Evolutionary conservation across 2,113 vertebrate genomes (phyloP), one percentile per base, ranked within the genome.

Genomic region (Chiloscyllium plagiosum): DNA sequence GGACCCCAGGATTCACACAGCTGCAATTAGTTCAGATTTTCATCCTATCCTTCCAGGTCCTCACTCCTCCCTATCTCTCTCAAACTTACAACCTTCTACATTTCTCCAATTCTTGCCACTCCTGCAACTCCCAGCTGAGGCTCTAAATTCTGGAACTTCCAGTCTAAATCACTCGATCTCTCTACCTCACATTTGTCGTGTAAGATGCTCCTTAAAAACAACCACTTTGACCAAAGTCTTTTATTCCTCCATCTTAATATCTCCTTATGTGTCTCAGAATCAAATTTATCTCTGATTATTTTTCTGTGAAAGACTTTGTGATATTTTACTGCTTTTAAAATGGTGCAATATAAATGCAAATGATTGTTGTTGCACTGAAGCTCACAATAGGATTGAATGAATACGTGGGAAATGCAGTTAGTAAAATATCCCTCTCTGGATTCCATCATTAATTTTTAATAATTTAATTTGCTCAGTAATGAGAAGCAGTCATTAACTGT

Each of bases 401-500:
- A 19, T 17, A 19, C 52, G n/a, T 56, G 89, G 19, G 17, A 56
- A 92, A 66, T 92, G 61, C 15, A 2, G 2, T 33, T n/a, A 0
- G 29, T 10, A 92, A 65, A 92, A 66, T n/a, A 20, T n/a, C 65
- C 4, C 26, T 19, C 89, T 12, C 56, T n/a, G 15, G 56, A 92
- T 65, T 15, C 89, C 37, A 17, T 19, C 89, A 92, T 92, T 92
- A 61, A 90, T 61, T 90, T 61, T 61, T 90, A n/a, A 92, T 92
- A n/a, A n/a, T 92, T 92, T 92, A 65, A 92, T 92, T 92, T 92
- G 33, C 89, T 20, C 33, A 92, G 56, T 92, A 90, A 37, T 92
- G 33, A 92, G 56, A 92, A 65, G 17, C 61, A 66, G 89, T 61
- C 89, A 92, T 66, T 92, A 92, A 66, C 89, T 66, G 56, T 19